Percentiles rank a stretch among this genome's conserved stretches.
These are phyloP conservation scores for Orycteropus afer DNA, from an alignment of 2,113 vertebrate species.

Conservation along the genomic window DNA sequence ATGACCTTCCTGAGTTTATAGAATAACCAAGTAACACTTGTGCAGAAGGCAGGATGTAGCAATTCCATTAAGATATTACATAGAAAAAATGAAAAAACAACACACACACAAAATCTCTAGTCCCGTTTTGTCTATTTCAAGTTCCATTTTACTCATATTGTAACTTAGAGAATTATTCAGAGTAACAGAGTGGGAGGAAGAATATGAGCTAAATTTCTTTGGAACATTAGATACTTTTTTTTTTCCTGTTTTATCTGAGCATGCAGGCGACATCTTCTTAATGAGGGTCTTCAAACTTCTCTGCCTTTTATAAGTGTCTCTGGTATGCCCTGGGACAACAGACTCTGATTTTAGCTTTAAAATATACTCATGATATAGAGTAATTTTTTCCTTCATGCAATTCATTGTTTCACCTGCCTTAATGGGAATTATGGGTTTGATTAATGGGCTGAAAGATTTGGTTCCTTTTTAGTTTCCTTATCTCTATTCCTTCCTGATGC, in stretches of 20 bases:
- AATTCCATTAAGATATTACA: slow-evolving; percentile 67
- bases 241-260: slow-evolving; percentile 68
- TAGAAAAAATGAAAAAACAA: not conserved
- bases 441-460: slow-evolving; percentile 69
- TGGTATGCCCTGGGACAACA: not conserved
- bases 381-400: slow-evolving; percentile 40
- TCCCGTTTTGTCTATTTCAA: slow-evolving; percentile 69
- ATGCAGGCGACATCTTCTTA: slow-evolving; percentile 58
- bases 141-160: slow-evolving; percentile 63
- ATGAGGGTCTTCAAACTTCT: slow-evolving; percentile 69
- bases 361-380: slow-evolving; percentile 61
- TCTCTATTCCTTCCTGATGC: slow-evolving; percentile 58
- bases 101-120: not conserved
- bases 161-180: slow-evolving; percentile 48
- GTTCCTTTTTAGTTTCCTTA: slow-evolving; percentile 63
- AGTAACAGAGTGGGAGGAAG: slow-evolving; percentile 22
- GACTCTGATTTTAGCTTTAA: slow-evolving; percentile 68
- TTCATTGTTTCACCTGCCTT: slow-evolving; percentile 75
- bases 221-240: slow-evolving; percentile 49
- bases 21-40: not conserved
- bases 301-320: slow-evolving; percentile 47
- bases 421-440: slow-evolving; percentile 71
- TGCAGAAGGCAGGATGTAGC: slow-evolving; percentile 30
- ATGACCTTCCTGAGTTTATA: not conserved
- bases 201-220: slow-evolving; percentile 44